Evolutionary conservation across 2,113 vertebrate genomes (phyloP).

Genomic region (Crypturellus undulatus): DNA sequence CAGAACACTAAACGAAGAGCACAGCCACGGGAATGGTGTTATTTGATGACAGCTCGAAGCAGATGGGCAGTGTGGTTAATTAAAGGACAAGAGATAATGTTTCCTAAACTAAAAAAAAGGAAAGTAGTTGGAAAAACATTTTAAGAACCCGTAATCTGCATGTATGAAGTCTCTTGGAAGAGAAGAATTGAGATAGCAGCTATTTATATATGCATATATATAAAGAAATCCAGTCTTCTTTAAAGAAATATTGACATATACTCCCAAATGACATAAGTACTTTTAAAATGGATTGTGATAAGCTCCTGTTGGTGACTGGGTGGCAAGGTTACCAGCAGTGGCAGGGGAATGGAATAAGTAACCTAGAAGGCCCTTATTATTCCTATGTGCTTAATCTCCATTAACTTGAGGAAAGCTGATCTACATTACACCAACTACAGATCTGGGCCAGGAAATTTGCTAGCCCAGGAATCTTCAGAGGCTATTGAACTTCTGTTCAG

Average conservation of each 20-base stretch:
- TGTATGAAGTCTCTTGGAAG: background rate
- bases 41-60: constrained; percentile 57
- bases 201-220: background rate
- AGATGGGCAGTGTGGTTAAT: constrained; percentile 68
- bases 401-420: background rate
- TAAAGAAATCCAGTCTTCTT: background rate
- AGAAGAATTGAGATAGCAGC: background rate
- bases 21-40: background rate
- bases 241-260: background rate
- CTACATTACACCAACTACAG: background rate
- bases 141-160: background rate
- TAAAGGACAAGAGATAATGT: constrained; percentile 59
- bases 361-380: background rate
- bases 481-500: background rate
- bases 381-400: background rate
- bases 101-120: background rate
- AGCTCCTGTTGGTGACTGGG: background rate
- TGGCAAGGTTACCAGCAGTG: background rate
- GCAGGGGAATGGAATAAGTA: background rate
- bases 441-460: background rate
- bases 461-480: background rate
- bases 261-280: background rate
- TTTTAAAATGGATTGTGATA: constrained; percentile 8
- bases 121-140: constrained; percentile 9
- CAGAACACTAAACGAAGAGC: constrained; percentile 41